A percentile compares a stretch with the other conserved stretches of the same genome.
These are phyloP conservation scores for Parotocinclus haroldoi DNA, from an alignment of 2,797 vertebrate genomes.

Conservation along the genomic window DNA sequence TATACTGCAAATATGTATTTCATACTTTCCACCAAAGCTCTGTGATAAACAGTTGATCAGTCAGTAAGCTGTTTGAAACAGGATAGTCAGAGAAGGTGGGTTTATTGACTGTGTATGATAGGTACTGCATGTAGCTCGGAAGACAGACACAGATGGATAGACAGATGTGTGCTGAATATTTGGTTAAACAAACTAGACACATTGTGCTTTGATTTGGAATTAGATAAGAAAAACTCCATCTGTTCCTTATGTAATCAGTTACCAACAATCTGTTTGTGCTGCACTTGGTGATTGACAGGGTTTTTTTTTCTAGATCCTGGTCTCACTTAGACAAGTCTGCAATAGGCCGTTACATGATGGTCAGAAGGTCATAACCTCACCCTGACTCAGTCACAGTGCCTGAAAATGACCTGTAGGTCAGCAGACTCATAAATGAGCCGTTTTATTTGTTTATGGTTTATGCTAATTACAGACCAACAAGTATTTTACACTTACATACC, in stretches of 20 bases:
- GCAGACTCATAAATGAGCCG: conserved; percentile 43
- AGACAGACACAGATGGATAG: too few relatives aligned
- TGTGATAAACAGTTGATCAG: too few relatives aligned
- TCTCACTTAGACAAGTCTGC: conserved; percentile 58
- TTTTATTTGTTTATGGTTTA: conserved; percentile 42
- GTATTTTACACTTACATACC: conserved; percentile 10
- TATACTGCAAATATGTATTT: too few relatives aligned
- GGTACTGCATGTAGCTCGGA: too few relatives aligned
- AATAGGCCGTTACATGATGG: conserved; percentile 41
- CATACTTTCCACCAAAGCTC: too few relatives aligned
- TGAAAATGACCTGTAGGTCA: conserved; percentile 48
- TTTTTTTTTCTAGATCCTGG: conserved; percentile 55
- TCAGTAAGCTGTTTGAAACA: too few relatives aligned
- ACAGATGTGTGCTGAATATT: too few relatives aligned
- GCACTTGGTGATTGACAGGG: conserved; percentile 56
- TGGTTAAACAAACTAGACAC: neutral
- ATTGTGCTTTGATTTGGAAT: conserved; percentile 2
- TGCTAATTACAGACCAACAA: conserved; percentile 28
- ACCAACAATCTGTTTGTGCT: conserved; percentile 18
- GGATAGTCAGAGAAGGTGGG: neutral
- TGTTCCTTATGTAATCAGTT: conserved; percentile 51
- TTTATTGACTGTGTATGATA: neutral
- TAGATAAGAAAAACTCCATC: conserved; percentile 33
- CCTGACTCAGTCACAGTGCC: conserved; percentile 40
- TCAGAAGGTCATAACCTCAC: conserved; percentile 52